Conservation (phyloP, 2,797 vertebrate species). For the Micromesistius poutassou region DNA sequence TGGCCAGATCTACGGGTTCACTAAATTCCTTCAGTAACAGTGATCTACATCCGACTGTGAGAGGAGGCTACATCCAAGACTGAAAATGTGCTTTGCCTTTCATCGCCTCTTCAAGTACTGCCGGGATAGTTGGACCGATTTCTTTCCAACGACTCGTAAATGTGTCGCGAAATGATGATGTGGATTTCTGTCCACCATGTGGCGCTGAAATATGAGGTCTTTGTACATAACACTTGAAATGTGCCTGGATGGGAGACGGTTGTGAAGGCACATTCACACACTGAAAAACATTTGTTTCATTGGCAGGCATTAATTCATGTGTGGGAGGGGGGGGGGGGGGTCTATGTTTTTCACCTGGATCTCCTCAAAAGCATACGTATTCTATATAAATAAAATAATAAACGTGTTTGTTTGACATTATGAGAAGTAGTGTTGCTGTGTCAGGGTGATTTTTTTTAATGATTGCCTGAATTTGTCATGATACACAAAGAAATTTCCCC, state of each 20-base stretch:
- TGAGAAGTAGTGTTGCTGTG: too few relatives aligned
- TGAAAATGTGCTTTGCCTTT: constrained; percentile 29
- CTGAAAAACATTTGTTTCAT: too few relatives aligned
- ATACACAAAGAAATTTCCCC: neutral
- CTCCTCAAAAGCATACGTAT: too few relatives aligned
- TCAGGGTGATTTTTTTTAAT: neutral
- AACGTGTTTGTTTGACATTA: too few relatives aligned
- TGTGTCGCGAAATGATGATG: constrained; percentile 59
- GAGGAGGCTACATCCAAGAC: neutral
- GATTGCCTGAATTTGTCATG: neutral
- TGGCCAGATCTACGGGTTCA: constrained; percentile 24
- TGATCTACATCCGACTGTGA: constrained; percentile 8
- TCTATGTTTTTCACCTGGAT: neutral
- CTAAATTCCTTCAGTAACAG: constrained; percentile 21
- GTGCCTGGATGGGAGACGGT: neutral
- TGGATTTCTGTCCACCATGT: constrained; percentile 22
- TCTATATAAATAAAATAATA: too few relatives aligned
- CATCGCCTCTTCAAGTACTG: constrained; percentile 43
- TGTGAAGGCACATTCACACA: neutral
- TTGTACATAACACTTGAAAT: neutral
- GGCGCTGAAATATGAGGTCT: constrained; percentile 56
- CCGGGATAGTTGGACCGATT: constrained; percentile 52
- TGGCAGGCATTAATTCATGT: too few relatives aligned
- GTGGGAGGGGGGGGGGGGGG: neutral
- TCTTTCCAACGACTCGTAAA: constrained; percentile 62